Conservation (phyloP, 1,140 invertebrate species). For the Ips typographus region DNA sequence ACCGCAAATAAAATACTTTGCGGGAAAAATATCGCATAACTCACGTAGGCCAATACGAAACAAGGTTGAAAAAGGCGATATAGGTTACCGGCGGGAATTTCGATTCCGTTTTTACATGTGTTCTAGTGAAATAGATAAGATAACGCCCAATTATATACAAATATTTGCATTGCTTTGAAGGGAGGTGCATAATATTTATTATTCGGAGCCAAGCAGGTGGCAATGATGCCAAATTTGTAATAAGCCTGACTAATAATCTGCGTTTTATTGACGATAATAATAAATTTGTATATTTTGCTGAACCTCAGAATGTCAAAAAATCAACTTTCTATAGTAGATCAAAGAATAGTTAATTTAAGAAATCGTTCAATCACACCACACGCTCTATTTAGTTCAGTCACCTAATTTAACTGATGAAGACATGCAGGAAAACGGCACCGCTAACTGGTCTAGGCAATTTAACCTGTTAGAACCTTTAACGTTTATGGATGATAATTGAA, state of each 20-base stretch:
- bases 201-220: background rate
- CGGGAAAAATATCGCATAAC: background rate
- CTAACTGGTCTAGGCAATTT: background rate
- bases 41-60: background rate
- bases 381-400: background rate
- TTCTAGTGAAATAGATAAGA: no score
- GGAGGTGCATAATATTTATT: background rate
- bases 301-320: no score
- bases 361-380: background rate
- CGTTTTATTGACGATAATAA: no score
- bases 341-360: no score
- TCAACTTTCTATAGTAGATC: no score
- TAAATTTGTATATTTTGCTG: no score
- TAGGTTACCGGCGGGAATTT: no score
- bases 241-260: no score
- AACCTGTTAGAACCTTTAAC: background rate
- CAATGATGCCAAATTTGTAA: no score
- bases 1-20: background rate
- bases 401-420: background rate
- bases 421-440: background rate
- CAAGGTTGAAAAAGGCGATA: background rate
- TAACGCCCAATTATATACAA: no score
- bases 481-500: background rate
- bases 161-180: no score
- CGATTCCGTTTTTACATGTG: no score